Conservation (phyloP, 2,797 vertebrate species). For the Lacerta viridis region DNA sequence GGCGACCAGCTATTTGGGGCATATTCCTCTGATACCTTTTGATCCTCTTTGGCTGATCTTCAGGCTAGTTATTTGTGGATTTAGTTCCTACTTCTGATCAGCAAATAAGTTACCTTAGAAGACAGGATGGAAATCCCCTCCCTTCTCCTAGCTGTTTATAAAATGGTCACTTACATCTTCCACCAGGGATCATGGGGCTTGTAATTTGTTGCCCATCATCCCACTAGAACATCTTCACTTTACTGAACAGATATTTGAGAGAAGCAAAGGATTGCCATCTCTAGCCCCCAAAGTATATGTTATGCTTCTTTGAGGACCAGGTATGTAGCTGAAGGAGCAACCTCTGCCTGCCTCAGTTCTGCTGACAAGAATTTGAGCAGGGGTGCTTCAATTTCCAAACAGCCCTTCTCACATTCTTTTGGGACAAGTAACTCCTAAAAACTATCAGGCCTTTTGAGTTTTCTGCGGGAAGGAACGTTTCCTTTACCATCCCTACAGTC, state of each 20-base stretch:
- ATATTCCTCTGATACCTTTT: background rate
- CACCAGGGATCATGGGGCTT: background rate
- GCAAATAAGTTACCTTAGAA: too few species aligned
- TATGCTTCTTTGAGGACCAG: background rate
- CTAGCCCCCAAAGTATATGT: background rate
- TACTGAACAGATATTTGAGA: background rate
- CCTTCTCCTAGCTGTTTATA: too few species aligned
- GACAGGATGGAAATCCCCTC: too few species aligned
- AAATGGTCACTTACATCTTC: background rate
- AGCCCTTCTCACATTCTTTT: background rate
- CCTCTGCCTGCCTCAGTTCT: too few species aligned
- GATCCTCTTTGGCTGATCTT: background rate
- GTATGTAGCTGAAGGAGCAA: background rate
- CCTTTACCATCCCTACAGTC: slow-evolving; percentile 48
- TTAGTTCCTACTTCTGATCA: too few species aligned
- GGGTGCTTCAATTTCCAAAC: background rate
- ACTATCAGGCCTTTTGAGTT: background rate
- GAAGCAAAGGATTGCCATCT: too few species aligned
- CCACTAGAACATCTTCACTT: background rate
- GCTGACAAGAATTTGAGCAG: background rate
- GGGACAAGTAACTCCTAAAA: slow-evolving; percentile 1
- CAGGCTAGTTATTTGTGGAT: background rate
- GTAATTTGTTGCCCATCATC: background rate
- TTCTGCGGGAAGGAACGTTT: slow-evolving; percentile 32
- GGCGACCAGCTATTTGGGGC: background rate